Conservation (phyloP, 2,888 invertebrate genomes). For the Drosophila fungiperda region DNA sequence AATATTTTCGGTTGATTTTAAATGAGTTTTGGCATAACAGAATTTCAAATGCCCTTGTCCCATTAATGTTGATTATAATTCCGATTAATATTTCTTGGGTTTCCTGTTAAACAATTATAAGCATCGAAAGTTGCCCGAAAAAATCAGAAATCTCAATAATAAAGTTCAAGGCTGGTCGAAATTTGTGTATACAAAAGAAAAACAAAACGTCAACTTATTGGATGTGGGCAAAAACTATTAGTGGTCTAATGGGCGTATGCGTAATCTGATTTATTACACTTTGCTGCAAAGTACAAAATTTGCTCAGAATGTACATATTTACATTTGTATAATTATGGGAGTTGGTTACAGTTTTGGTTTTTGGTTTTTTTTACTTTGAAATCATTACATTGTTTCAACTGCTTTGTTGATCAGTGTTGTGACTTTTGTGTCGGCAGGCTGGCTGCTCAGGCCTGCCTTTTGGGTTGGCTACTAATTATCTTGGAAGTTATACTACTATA, state of each 20-base stretch:
- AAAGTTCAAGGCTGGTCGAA: slow-evolving; percentile 42
- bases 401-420: slow-evolving; percentile 45
- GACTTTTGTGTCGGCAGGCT: slow-evolving; percentile 48
- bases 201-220: slow-evolving; percentile 12
- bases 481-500: slow-evolving; percentile 20
- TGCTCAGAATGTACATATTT: background rate
- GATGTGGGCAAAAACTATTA: slow-evolving; percentile 11
- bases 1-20: slow-evolving; percentile 21
- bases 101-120: background rate
- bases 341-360: background rate
- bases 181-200: slow-evolving; percentile 8
- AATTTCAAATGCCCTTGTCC: background rate
- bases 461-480: slow-evolving; percentile 42
- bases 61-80: background rate
- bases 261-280: slow-evolving; percentile 16
- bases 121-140: background rate
- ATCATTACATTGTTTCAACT: background rate
- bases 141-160: slow-evolving; percentile 35
- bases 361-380: background rate
- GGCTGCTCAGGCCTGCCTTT: slow-evolving; percentile 45
- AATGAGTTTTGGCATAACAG: slow-evolving; percentile 21
- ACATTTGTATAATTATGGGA: background rate
- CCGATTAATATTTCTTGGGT: background rate
- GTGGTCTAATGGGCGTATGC: slow-evolving; percentile 28
- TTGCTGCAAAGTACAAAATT: background rate